Percentiles rank a stretch among this genome's conserved stretches.
phyloP scores from a whole-genome alignment of 2,888 invertebrate genomes.

The Agrotis exclamationis region DNA sequence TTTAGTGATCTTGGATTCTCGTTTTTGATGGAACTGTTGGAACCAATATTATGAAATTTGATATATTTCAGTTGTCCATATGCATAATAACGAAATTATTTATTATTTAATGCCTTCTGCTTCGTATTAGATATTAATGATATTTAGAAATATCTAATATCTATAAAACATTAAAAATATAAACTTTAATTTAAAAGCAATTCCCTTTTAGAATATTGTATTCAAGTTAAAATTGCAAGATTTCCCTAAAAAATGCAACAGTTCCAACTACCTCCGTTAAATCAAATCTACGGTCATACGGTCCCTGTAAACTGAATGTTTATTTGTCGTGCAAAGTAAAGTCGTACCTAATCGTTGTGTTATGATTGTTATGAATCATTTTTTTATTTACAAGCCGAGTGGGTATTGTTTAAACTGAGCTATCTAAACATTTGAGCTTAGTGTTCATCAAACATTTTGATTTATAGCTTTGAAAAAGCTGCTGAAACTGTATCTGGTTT shows the following conservation, averaged over 20 bases:
- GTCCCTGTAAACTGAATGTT: conserved; percentile 14
- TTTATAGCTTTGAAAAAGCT: conserved; percentile 46
- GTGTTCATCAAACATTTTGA: conserved; percentile 47
- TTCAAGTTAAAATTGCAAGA: neutral
- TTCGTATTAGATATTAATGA: too few species aligned
- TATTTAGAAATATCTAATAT: too few species aligned
- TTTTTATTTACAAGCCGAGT: conserved; percentile 49
- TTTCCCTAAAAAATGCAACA: conserved; percentile 1
- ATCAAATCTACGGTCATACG: neutral
- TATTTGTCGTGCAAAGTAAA: conserved; percentile 25
- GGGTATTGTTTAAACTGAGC: conserved; percentile 45
- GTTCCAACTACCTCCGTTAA: conserved; percentile 1
- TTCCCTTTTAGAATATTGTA: neutral
- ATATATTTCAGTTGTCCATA: too few species aligned
- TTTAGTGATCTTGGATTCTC: neutral
- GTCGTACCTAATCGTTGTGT: conserved; percentile 1
- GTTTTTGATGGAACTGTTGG: neutral
- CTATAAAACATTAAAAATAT: too few species aligned
- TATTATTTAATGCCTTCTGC: too few species aligned
- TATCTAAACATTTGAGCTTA: conserved; percentile 43
- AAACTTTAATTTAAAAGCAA: too few species aligned
- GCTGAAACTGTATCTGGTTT: neutral
- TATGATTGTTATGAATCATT: conserved; percentile 52
- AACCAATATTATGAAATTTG: too few species aligned
- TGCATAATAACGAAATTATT: too few species aligned